Percentiles rank a stretch among this genome's conserved stretches.
phyloP scores from a whole-genome alignment of 2,113 vertebrate species.

The Ornithorhynchus anatinus region DNA sequence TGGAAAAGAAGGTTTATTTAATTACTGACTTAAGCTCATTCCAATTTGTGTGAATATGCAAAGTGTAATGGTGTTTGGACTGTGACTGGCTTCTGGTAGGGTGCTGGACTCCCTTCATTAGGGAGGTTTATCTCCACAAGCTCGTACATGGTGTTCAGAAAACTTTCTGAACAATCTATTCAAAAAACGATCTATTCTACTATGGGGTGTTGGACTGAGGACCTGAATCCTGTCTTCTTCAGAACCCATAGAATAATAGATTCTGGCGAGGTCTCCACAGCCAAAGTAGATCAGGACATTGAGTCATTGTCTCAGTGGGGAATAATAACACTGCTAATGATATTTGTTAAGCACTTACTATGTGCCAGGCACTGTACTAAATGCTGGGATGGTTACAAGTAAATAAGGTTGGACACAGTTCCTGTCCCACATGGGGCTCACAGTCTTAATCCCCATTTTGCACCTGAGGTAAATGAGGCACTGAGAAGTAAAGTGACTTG shows the following conservation, averaged over 20 bases:
- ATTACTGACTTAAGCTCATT: background rate
- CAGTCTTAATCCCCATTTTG: no score
- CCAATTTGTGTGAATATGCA: background rate
- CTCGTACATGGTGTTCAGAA: background rate
- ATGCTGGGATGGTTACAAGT: no score
- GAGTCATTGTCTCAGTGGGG: background rate
- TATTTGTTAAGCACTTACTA: no score
- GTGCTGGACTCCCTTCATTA: background rate
- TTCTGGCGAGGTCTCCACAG: no score
- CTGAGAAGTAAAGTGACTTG: no score
- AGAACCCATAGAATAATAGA: background rate
- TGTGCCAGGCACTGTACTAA: no score
- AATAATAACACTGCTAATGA: no score
- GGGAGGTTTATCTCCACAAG: background rate
- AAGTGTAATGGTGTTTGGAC: background rate
- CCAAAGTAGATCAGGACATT: background rate
- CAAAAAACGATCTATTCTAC: rapidly evolving
- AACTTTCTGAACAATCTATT: no score
- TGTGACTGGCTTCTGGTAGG: background rate
- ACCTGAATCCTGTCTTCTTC: background rate
- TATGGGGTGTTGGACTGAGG: background rate
- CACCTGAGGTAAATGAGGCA: no score
- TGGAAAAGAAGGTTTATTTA: background rate
- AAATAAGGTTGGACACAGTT: no score
- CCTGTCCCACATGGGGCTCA: no score